Evolutionary conservation across 2,888 invertebrate species (phyloP), one percentile per base, ranked within the genome.

Genomic region (Oscheius onirici): DNA sequence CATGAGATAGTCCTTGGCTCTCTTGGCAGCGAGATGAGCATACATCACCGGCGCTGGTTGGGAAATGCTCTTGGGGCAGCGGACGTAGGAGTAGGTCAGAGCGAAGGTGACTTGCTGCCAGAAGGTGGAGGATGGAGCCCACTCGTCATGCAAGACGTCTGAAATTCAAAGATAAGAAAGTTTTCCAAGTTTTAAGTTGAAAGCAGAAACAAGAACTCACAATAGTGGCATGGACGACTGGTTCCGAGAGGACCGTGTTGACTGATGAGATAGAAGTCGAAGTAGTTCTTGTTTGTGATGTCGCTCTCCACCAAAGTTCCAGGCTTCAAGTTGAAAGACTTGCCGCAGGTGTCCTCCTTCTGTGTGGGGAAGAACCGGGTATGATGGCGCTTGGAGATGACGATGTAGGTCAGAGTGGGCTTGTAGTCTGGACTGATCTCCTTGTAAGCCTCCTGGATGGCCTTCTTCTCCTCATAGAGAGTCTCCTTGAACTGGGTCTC

Each of bases 81-180:
- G 91, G 0, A 93, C 91, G 89, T 93, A 95, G 90, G 94, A 89
- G 87, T 95, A 94, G 85, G 95, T 95, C 58, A 95, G 89, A 86
- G 92, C 92, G 88, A 92, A 94, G 0, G 94, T 71, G 40, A 75
- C 43, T 3, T 66, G 68, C 61, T 95, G 93, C 60, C 95, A 90
- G 70, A 93, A 91, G 87, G 94, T 92, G 77, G 92, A 91, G 0
- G 90, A 89, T 79, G 94, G 90, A 1, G 91, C 85, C 63, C 91
- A 91, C 82, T 94, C 94, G 88, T 95, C 94, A 89, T 92, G 92
- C 20, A 95, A 89, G 0, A 93, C 92, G 87, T 93, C 34, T 34
- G 34, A 34, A 34, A 34, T 34, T 34, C 5, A 8, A 34, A 8
- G 34, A 6, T 34, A 8, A 34, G 34, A 34, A 92, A n/a, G n/a